Evolutionary conservation across 1,140 invertebrate genomes (phyloP).

Genomic region (Megalopta genalis): DNA sequence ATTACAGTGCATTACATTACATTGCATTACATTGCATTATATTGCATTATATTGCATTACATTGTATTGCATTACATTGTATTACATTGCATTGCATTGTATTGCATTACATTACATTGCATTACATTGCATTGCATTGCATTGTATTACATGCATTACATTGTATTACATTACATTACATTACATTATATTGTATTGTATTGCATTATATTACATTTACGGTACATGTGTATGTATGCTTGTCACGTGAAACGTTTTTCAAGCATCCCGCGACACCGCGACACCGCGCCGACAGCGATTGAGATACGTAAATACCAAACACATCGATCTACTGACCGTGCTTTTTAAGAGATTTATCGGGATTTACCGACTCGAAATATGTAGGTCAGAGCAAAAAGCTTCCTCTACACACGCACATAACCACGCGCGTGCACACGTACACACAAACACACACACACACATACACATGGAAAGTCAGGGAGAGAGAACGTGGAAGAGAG

Average conservation of each 20-base stretch:
- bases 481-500: too few relatives aligned
- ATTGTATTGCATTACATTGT: slow-evolving; percentile 42
- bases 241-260: slow-evolving; percentile 33
- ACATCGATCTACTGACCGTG: slow-evolving; percentile 2
- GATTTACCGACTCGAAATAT: slow-evolving; percentile 24
- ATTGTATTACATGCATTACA: slow-evolving; percentile 34
- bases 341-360: slow-evolving; percentile 46
- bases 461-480: not conserved
- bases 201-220: slow-evolving; percentile 44
- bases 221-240: slow-evolving; percentile 11
- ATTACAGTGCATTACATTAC: too few relatives aligned
- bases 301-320: too few relatives aligned
- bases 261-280: slow-evolving; percentile 25
- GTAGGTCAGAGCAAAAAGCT: slow-evolving; percentile 41
- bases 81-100: too few relatives aligned
- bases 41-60: not conserved
- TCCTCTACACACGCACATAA: slow-evolving; percentile 32
- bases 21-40: slow-evolving; percentile 33
- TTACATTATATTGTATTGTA: slow-evolving; percentile 19
- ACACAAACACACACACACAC: slow-evolving; percentile 23
- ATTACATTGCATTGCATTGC: slow-evolving; percentile 28
- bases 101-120: too few relatives aligned
- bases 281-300: not conserved
- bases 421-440: slow-evolving; percentile 5
- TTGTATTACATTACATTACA: slow-evolving; percentile 8